These are phyloP conservation scores for Gallinago paraguaiae DNA, from an alignment of 2,113 vertebrate genomes.

Conservation along the genomic window DNA sequence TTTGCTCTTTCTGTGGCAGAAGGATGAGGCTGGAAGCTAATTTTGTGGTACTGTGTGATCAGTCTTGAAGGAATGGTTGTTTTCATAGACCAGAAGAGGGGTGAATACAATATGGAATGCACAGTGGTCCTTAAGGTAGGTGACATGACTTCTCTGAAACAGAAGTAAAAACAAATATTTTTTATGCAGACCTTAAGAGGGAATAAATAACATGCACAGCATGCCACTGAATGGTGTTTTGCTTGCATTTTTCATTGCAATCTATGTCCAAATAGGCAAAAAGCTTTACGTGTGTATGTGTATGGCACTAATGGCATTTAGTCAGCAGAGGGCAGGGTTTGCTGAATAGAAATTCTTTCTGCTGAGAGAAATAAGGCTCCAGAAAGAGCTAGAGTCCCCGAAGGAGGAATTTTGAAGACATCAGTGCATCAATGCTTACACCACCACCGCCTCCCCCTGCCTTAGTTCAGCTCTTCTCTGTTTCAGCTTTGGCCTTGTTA, in stretches of 20 bases:
- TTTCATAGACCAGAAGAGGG: background rate
- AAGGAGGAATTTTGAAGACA: background rate
- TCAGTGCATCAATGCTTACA: background rate
- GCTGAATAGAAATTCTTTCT: conserved; percentile 53
- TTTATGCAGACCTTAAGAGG: background rate
- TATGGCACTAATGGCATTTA: background rate
- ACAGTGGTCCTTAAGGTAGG: background rate
- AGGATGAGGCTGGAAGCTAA: background rate
- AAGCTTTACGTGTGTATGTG: background rate
- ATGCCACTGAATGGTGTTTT: background rate
- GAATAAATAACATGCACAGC: background rate
- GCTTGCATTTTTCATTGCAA: background rate
- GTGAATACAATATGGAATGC: background rate
- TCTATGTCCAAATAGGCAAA: background rate
- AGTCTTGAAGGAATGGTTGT: background rate
- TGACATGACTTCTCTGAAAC: background rate
- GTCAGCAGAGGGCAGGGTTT: conserved; percentile 79
- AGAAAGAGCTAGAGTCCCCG: background rate
- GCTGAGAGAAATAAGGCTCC: background rate
- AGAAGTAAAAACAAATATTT: background rate
- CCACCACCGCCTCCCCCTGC: no score
- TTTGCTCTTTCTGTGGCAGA: background rate
- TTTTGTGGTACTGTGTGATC: background rate
- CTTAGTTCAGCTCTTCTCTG: background rate
- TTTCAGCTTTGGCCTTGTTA: background rate